These are phyloP conservation scores for Acanthiza pusilla DNA, from an alignment of 2,797 vertebrate species.

Conservation along the genomic window DNA sequence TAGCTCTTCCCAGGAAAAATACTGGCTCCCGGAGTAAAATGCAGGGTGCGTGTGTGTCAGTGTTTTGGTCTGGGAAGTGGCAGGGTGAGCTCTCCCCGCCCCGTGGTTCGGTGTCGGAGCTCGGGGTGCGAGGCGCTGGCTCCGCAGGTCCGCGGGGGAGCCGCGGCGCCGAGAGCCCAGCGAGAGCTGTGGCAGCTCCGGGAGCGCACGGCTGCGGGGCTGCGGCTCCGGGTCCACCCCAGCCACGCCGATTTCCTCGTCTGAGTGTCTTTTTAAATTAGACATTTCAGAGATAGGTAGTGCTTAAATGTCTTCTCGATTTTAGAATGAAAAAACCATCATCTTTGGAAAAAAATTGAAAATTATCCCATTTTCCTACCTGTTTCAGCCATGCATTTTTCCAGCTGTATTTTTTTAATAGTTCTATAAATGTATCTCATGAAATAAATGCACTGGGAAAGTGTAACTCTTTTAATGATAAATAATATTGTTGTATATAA, in stretches of 20 bases:
- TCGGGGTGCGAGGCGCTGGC: neutral
- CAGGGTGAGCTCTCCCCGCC: neutral
- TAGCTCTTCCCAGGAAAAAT: neutral
- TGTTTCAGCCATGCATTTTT: conserved; percentile 49
- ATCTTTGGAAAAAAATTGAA: conserved; percentile 52
- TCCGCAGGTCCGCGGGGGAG: conserved; percentile 3
- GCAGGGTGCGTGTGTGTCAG: neutral
- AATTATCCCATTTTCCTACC: conserved; percentile 43
- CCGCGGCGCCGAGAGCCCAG: neutral
- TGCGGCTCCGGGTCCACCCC: neutral
- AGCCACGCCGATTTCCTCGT: neutral
- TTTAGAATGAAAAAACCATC: conserved; percentile 28
- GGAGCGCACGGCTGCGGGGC: neutral
- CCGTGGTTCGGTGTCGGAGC: neutral
- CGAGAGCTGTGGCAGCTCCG: neutral
- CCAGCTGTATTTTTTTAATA: conserved; percentile 58
- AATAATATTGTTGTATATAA: conserved; percentile 56
- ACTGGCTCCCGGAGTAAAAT: neutral
- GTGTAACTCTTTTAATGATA: conserved; percentile 69
- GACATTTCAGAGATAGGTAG: neutral
- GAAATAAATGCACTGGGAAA: conserved; percentile 59
- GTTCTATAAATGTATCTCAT: conserved; percentile 50
- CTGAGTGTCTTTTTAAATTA: conserved; percentile 6
- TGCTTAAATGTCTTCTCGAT: neutral
- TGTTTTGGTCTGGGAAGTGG: neutral